phyloP scores from a whole-genome alignment of 2,113 vertebrate genomes.

The Leucosticte australis region DNA sequence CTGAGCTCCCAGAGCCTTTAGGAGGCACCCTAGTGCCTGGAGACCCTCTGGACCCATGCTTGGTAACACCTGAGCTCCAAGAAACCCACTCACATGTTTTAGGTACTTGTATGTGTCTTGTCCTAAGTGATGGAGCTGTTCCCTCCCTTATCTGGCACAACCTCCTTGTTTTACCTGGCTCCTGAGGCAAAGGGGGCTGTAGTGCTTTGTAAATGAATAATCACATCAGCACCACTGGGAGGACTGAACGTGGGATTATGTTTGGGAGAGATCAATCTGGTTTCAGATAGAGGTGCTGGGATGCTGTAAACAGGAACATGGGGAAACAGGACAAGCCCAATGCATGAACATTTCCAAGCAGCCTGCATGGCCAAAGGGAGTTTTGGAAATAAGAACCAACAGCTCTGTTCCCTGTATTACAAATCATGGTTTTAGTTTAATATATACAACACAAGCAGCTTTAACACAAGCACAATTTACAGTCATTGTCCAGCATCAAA shows the following conservation, averaged over 20 bases:
- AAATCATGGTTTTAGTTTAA: not conserved
- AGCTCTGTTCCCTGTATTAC: not conserved
- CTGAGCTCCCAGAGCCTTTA: not conserved
- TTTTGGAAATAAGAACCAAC: not conserved
- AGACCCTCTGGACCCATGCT: not conserved
- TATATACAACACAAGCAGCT: not conserved
- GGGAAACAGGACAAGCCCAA: not conserved
- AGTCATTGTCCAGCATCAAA: not conserved
- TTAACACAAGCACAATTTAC: not conserved
- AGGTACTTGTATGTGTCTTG: not conserved
- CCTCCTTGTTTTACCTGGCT: not conserved
- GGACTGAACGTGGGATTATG: not conserved
- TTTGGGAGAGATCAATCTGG: too few species aligned
- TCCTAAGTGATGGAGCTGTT: not conserved
- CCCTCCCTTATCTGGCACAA: not conserved
- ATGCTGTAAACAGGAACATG: rapidly evolving
- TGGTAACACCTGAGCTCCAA: not conserved
- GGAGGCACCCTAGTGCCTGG: not conserved
- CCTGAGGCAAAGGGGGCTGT: not conserved
- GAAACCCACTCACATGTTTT: not conserved
- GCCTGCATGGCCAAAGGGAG: rapidly evolving
- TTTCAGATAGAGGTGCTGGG: not conserved
- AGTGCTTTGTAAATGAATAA: not conserved
- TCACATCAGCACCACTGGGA: not conserved
- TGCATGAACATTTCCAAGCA: not conserved